Conservation (phyloP, 2,113 vertebrate species). For the Platysteira castanea region DNA sequence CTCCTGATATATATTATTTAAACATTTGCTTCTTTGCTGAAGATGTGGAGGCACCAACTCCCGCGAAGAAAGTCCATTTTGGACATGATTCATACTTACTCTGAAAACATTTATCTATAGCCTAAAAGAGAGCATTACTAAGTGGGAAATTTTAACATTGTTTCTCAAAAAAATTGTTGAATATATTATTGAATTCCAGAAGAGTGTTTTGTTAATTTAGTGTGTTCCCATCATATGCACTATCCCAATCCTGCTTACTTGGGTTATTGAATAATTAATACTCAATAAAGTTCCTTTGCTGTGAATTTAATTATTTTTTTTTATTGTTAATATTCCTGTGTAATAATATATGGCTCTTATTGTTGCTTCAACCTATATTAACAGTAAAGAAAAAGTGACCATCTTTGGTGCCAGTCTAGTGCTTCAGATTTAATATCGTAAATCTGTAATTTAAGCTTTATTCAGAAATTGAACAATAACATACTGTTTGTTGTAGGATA, state of each 20-base stretch:
- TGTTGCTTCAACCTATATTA: background rate
- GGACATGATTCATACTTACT: background rate
- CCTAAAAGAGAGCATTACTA: background rate
- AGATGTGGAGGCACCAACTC: background rate
- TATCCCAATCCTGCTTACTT: background rate
- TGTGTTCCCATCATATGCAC: background rate
- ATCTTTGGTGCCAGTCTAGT: background rate
- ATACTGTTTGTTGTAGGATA: background rate
- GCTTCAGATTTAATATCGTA: background rate
- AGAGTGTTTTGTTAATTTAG: background rate
- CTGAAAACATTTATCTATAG: background rate
- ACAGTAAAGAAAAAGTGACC: background rate
- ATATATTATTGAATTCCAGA: background rate
- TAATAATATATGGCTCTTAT: background rate
- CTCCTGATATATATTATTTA: slow-evolving; percentile 22
- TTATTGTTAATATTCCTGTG: background rate
- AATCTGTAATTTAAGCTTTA: background rate
- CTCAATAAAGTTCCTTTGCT: background rate
- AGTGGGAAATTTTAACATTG: background rate
- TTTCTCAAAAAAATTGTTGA: background rate
- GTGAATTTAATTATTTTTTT: background rate
- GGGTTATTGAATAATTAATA: background rate
- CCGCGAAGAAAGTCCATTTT: background rate
- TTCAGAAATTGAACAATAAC: background rate
- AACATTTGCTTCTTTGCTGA: slow-evolving; percentile 4